Evolutionary conservation across 2,888 invertebrate genomes (phyloP).

Genomic region (Notodonta dromedarius): DNA sequence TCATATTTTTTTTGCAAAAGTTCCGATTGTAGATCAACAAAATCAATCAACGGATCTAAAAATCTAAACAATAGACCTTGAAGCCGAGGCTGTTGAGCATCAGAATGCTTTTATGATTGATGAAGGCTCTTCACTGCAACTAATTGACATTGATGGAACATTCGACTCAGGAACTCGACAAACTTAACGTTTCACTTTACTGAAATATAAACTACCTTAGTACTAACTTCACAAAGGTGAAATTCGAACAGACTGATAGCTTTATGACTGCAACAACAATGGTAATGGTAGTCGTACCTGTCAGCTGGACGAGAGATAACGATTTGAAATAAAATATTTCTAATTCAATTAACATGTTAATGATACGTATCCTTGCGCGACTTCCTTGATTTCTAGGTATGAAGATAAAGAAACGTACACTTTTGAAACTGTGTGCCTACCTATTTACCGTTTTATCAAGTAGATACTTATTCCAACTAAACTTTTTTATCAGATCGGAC

Average conservation of each 20-base stretch:
- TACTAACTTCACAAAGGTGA: slow-evolving; percentile 36
- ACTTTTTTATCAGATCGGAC: background rate
- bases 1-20: background rate
- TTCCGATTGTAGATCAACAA: slow-evolving; percentile 15
- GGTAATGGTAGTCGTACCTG: slow-evolving; percentile 50
- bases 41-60: slow-evolving; percentile 45
- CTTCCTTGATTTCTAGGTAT: background rate
- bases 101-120: slow-evolving; percentile 75
- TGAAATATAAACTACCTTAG: slow-evolving; percentile 34
- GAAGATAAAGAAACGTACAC: background rate
- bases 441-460: too few relatives aligned
- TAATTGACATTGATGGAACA: slow-evolving; percentile 84
- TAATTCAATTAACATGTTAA: slow-evolving; percentile 48
- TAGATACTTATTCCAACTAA: too few relatives aligned
- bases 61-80: slow-evolving; percentile 65
- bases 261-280: slow-evolving; percentile 9
- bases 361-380: slow-evolving; percentile 16
- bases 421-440: too few relatives aligned
- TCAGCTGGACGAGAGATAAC: slow-evolving; percentile 58
- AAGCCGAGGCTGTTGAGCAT: slow-evolving; percentile 41
- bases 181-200: slow-evolving; percentile 41
- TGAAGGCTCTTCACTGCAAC: slow-evolving; percentile 75
- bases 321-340: slow-evolving; percentile 53
- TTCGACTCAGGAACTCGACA: slow-evolving; percentile 55
- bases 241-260: slow-evolving; percentile 31